Evolutionary conservation across 2,113 vertebrate genomes (phyloP).

Genomic region (Charadrius vociferus): DNA sequence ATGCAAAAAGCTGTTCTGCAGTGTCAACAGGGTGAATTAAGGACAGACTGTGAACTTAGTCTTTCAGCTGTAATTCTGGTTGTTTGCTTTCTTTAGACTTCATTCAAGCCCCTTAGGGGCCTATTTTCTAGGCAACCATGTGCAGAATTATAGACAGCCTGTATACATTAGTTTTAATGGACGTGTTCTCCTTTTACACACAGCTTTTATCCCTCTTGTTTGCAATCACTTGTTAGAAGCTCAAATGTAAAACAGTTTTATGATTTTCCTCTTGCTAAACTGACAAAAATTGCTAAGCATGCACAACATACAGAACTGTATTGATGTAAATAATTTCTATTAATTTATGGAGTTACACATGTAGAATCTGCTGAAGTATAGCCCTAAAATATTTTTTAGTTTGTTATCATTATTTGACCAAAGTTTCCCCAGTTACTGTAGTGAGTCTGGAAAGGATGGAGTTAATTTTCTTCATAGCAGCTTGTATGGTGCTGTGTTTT

Average conservation of each 20-base stretch:
- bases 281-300: not conserved
- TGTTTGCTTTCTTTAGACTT: not conserved
- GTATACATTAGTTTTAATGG: not conserved
- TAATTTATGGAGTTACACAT: not conserved
- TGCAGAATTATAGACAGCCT: not conserved
- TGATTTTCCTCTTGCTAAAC: not conserved
- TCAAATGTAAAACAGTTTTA: not conserved
- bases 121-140: not conserved
- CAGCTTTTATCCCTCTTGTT: not conserved
- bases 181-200: not conserved
- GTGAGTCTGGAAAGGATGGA: not conserved
- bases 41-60: not conserved
- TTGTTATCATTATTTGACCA: not conserved
- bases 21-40: not conserved
- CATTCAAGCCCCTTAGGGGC: not conserved
- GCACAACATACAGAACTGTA: not conserved
- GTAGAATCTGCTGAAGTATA: not conserved
- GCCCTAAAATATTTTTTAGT: not conserved
- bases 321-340: not conserved
- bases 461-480: not conserved
- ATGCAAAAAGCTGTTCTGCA: not conserved
- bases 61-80: not conserved
- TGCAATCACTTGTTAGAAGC: not conserved
- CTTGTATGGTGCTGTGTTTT: not conserved
- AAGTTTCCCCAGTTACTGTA: not conserved